Base-by-base conservation (phyloP, 2,113 vertebrate genomes). In the Henicopernis longicauda region DNA sequence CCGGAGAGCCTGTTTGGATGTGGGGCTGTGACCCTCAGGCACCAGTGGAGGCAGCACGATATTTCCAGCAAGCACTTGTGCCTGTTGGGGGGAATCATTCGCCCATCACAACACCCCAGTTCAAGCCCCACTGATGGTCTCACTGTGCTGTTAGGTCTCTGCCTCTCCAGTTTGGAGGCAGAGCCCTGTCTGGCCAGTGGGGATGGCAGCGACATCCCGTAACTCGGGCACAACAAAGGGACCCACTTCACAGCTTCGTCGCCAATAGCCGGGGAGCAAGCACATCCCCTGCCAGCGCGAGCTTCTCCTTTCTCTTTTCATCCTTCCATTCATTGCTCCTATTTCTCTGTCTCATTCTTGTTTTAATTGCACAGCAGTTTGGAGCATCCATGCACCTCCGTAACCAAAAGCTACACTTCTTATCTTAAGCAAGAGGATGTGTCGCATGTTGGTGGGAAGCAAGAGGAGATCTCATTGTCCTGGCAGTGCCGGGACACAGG, bases 111-210 rank as follows among this genome's bases (percentile, higher is more conserved):
- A 13, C 32, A 26, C 10, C 17, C 14, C 23, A 4, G 36, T 38
- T 67, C 42, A 63, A 40, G 17, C 55, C 20, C 38, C 1, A 1
- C 17, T 36, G 23, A 14, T 29, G 77, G 77, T 7, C 16, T 86
- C 0, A 0, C 26, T 65, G 36, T 1, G 2, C 23, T 0, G 0
- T 16, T 29, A 50, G 14, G 21, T 45, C 23, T 52, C 42, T 50
- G n/a, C 8, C 29, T 42, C 40, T 83, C 42, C 32, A 25, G 6
- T 36, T 38, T 29, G 52, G 63, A 49, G 40, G 29, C 36, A 59
- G 11, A 79, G 65, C 40, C 23, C 38, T 34, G 21, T 11, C 73
- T 84, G 85, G 25, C 20, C 11, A 16, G 11, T 14, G 22, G 54
- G 16, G 44, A 31, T 23, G 16, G 38, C 12, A 50, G 36, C 26